Evolutionary conservation across 2,888 invertebrate species (phyloP).

Genomic region (Rhagophthalmus giganteus): DNA sequence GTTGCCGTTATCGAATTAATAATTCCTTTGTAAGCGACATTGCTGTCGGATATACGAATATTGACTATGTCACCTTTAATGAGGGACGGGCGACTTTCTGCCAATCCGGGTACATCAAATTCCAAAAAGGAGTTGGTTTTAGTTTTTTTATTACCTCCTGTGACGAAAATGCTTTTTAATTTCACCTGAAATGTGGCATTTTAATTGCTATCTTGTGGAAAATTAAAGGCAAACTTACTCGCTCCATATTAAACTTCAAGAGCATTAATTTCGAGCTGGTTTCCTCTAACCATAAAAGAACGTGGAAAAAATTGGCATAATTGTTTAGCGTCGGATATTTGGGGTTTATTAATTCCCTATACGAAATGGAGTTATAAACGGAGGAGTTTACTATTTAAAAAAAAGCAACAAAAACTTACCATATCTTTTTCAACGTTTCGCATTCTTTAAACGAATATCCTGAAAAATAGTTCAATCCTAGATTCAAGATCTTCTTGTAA

Average conservation of each 20-base stretch:
- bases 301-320: constrained; percentile 60
- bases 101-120: constrained; percentile 66
- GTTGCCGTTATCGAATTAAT: constrained; percentile 54
- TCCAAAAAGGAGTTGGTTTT: constrained; percentile 39
- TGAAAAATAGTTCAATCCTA: no score
- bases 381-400: no score
- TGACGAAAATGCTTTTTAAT: no score
- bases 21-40: constrained; percentile 52
- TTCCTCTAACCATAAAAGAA: constrained; percentile 67
- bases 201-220: neutral
- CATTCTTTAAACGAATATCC: no score
- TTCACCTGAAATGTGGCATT: constrained; percentile 12
- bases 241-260: constrained; percentile 47
- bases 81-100: constrained; percentile 70
- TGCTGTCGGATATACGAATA: constrained; percentile 48
- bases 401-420: no score
- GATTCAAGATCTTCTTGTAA: no score
- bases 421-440: no score
- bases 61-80: constrained; percentile 62
- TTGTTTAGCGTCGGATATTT: constrained; percentile 54
- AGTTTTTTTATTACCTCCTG: constrained; percentile 1
- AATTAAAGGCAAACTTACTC: constrained; percentile 43
- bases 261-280: constrained; percentile 54
- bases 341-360: constrained; percentile 48
- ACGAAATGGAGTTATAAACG: constrained; percentile 29